phyloP scores from a whole-genome alignment of 2,797 vertebrate species.

The Ceryle rudis region DNA sequence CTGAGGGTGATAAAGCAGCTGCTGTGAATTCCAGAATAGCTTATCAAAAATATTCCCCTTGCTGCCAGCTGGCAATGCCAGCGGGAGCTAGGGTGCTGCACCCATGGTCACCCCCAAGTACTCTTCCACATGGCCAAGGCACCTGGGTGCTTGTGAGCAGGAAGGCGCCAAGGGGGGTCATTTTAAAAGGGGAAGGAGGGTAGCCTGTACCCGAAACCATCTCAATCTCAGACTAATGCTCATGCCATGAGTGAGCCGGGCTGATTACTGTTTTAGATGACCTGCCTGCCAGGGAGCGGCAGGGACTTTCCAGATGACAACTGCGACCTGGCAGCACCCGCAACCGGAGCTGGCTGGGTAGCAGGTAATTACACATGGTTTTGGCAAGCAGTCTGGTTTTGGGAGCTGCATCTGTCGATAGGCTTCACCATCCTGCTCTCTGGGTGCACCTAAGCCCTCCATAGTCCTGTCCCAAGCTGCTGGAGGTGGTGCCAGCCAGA shows the following conservation, averaged over 20 bases:
- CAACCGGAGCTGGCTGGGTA: background rate
- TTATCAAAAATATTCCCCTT: background rate
- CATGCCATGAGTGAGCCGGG: background rate
- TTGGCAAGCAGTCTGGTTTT: background rate
- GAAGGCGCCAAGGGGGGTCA: background rate
- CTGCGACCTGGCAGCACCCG: slow-evolving; percentile 35
- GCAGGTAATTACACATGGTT: background rate
- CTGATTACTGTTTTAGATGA: background rate
- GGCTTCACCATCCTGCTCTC: background rate
- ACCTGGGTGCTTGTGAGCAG: background rate
- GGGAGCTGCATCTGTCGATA: background rate
- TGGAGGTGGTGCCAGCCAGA: background rate
- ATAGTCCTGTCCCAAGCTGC: accelerated
- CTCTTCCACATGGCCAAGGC: background rate
- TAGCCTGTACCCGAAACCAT: background rate
- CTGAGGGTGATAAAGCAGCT: background rate
- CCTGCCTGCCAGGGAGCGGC: background rate
- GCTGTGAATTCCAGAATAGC: background rate
- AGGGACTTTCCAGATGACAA: slow-evolving; percentile 68
- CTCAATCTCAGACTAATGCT: background rate
- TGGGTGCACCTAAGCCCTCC: background rate
- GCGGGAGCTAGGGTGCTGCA: background rate
- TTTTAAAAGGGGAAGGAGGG: background rate
- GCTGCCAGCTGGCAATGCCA: background rate
- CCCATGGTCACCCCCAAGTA: background rate